phyloP scores from a whole-genome alignment of 2,113 vertebrate species.

The Podilymbus podiceps region DNA sequence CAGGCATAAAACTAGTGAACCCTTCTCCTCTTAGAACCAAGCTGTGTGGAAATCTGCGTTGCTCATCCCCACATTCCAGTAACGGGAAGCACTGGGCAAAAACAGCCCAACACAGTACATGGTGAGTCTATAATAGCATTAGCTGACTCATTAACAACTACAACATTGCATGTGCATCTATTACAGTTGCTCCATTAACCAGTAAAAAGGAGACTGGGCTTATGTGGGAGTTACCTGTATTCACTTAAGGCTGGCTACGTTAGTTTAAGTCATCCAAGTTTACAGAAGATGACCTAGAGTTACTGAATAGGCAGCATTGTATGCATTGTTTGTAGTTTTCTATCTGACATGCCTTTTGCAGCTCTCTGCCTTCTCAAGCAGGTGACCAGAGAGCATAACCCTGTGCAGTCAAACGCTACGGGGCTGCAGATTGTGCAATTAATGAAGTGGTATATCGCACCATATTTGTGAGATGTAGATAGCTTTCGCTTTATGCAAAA shows the following conservation, averaged over 20 bases:
- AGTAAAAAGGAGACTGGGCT: background rate
- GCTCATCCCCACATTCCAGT: background rate
- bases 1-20: background rate
- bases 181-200: background rate
- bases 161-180: background rate
- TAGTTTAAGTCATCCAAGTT: background rate
- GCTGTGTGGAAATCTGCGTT: background rate
- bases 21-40: background rate
- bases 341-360: background rate
- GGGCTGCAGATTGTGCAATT: background rate
- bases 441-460: background rate
- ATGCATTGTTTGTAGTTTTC: background rate
- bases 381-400: background rate
- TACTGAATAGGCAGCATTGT: background rate
- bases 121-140: background rate
- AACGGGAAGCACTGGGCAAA: background rate
- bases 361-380: background rate
- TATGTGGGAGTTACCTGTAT: background rate
- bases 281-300: background rate
- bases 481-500: background rate
- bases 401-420: background rate
- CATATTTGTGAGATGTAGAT: background rate
- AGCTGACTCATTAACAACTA: background rate
- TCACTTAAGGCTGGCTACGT: background rate
- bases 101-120: background rate